phyloP scores from a whole-genome alignment of 2,113 vertebrate genomes.

The Periophthalmus modestus region DNA sequence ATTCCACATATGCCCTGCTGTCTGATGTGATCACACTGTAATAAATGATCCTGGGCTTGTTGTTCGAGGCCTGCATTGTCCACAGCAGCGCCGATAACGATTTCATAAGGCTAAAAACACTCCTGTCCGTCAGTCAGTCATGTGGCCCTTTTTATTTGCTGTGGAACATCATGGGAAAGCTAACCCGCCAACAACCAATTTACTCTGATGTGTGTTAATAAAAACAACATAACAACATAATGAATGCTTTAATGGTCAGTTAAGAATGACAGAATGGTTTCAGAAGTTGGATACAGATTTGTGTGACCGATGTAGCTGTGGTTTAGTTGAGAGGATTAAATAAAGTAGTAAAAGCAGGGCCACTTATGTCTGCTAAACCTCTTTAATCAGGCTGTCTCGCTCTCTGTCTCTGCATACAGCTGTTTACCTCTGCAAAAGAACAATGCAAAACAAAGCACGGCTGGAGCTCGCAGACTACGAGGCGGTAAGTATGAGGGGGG shows the following conservation, averaged over 20 bases:
- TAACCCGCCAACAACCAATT: constrained; percentile 35
- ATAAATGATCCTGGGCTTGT: constrained; percentile 29
- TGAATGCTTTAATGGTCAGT: constrained; percentile 58
- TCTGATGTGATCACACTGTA: constrained; percentile 32
- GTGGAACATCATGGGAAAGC: constrained; percentile 37
- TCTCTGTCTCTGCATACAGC: constrained; percentile 74
- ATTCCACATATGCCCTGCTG: constrained; percentile 1
- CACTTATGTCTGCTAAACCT: constrained; percentile 63
- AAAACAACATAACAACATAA: constrained; percentile 62
- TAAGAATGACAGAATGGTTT: constrained; percentile 54
- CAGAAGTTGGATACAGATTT: constrained; percentile 37
- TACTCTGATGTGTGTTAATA: constrained; percentile 52
- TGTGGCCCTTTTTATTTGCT: constrained; percentile 51
- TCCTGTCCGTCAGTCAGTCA: constrained; percentile 8
- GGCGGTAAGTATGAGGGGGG: constrained; percentile 83
- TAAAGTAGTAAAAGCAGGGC: constrained; percentile 47
- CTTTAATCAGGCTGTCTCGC: constrained; percentile 3
- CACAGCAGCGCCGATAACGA: constrained; percentile 42
- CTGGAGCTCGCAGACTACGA: constrained; percentile 97
- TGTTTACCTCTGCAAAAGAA: constrained; percentile 99
- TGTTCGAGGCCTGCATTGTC: constrained; percentile 47
- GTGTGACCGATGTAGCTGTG: constrained; percentile 53
- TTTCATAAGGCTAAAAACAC: constrained; percentile 41
- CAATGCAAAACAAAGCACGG: constrained; percentile 98
- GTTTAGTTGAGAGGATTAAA: constrained; percentile 67